Evolutionary conservation across 2,888 invertebrate genomes (phyloP), one percentile per base, ranked within the genome.

Genomic region (Sarcophaga variegata): DNA sequence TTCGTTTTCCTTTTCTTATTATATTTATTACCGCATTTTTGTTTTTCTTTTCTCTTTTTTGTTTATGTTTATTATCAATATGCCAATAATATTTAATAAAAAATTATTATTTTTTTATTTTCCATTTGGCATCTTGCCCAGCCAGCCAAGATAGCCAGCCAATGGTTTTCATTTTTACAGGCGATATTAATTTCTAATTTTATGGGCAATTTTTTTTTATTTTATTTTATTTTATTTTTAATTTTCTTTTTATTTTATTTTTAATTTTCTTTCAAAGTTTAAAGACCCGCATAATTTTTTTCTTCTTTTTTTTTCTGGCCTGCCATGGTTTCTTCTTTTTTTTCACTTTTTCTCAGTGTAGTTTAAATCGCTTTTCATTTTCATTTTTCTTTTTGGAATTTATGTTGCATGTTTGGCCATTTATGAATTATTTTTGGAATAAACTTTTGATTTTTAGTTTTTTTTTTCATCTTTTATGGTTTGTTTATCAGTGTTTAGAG

Each of bases 61-160:
- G 37, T 37, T 37, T 37, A 37, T 37, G 37, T 37, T 37, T 37
- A 37, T 5, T 59, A 14, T 17, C 59, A 17, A 59, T 59, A 59
- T 17, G 59, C 17, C n/a, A 59, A 59, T 59, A 59, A 17, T 59
- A 17, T n/a, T 59, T 14, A 17, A 49, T 62, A 49, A 63, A 70
- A 20, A 20, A 20, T 20, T 11, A 14, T 37, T 10, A 20, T 47
- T 77, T 71, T 71, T 59, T 37, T 10, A 20, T 62, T 77, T 71
- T 71, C 64, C 47, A 25, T 81, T 83, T 87, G 83, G 83, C 86
- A 81, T 66, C 54, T 27, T 75, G 78, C 79, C 86, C 75, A 86
- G 27, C 37, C 4, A 37, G 37, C 37, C 37, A 37, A 37, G 37
- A 8, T 4, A 37, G 37, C 37, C 6, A 37, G 8, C 10, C 8